A percentile compares a stretch with the other conserved stretches of the same genome.
Conservation (phyloP, 2,113 vertebrate species). For the Synchiropus splendidus region DNA sequence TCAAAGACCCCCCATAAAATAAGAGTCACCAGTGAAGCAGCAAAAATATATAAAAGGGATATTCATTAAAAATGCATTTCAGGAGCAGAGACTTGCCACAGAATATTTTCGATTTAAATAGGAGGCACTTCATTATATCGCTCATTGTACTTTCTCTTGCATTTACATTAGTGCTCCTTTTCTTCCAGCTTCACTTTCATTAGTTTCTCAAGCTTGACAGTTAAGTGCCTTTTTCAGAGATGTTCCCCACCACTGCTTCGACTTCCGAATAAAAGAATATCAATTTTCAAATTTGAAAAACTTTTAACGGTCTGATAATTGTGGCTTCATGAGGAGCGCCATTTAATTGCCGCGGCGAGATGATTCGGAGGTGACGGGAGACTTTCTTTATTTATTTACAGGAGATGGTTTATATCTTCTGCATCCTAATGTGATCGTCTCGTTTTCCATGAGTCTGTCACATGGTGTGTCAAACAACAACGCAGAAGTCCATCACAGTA, state of each 20-base stretch:
- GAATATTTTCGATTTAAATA: slow-evolving; percentile 99
- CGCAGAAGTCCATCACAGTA: too few relatives aligned
- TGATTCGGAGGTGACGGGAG: slow-evolving; percentile 23
- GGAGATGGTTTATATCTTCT: slow-evolving; percentile 26
- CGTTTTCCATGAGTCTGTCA: slow-evolving; percentile 13
- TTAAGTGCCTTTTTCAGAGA: slow-evolving; percentile 72
- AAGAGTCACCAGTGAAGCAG: slow-evolving; percentile 98
- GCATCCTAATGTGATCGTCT: slow-evolving; percentile 29
- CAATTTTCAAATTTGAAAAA: slow-evolving; percentile 62
- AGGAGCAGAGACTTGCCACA: slow-evolving; percentile 96
- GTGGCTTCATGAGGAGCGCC: slow-evolving; percentile 46
- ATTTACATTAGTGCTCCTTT: slow-evolving; percentile 97
- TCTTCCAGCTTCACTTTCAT: slow-evolving; percentile 88
- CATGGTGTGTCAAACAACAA: slow-evolving; percentile 9
- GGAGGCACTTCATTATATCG: slow-evolving; percentile 99
- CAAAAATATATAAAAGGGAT: slow-evolving; percentile 88
- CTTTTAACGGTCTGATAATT: slow-evolving; percentile 64
- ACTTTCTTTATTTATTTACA: slow-evolving; percentile 14
- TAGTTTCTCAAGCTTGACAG: slow-evolving; percentile 82
- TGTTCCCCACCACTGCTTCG: slow-evolving; percentile 72
- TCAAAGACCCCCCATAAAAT: slow-evolving; percentile 93
- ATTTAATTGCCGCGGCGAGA: slow-evolving; percentile 45
- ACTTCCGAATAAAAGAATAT: slow-evolving; percentile 64
- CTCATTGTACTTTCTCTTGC: slow-evolving; percentile 97
- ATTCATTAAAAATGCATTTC: slow-evolving; percentile 99